These are phyloP conservation scores for Peromyscus leucopus DNA, from an alignment of 2,113 vertebrate genomes.

Conservation along the genomic window DNA sequence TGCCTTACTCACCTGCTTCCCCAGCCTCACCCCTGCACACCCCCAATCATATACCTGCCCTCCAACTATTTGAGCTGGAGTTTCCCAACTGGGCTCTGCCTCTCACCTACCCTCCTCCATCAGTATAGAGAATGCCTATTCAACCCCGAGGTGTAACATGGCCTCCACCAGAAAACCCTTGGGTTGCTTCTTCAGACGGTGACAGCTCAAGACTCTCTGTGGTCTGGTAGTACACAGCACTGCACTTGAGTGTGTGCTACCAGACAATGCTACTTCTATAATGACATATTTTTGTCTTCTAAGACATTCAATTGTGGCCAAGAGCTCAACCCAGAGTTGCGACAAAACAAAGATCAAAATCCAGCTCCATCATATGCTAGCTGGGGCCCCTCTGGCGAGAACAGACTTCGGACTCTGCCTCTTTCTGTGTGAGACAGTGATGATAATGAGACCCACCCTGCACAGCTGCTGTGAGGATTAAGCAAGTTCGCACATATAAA, in stretches of 20 bases:
- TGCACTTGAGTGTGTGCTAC: neutral
- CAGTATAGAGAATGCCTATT: neutral
- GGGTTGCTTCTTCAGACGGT: neutral
- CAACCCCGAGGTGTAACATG: neutral
- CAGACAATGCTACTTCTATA: neutral
- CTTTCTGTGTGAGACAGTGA: neutral
- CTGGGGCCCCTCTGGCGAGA: neutral
- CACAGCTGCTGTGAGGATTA: neutral
- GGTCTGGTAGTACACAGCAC: too few species aligned
- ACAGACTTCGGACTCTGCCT: neutral
- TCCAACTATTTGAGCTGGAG: neutral
- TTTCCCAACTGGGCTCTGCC: neutral
- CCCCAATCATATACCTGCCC: neutral
- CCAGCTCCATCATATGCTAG: neutral
- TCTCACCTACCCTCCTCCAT: neutral
- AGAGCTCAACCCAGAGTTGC: conserved; percentile 34
- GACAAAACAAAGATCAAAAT: conserved; percentile 53
- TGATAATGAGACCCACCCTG: neutral
- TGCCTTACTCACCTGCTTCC: neutral
- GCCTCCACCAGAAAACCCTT: neutral
- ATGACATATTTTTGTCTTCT: neutral
- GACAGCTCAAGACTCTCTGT: neutral
- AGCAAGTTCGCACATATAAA: neutral
- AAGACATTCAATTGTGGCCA: neutral
- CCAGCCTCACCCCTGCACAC: neutral